Evolutionary conservation across 2,888 invertebrate species (phyloP).

Genomic region (Lamproptera curius): DNA sequence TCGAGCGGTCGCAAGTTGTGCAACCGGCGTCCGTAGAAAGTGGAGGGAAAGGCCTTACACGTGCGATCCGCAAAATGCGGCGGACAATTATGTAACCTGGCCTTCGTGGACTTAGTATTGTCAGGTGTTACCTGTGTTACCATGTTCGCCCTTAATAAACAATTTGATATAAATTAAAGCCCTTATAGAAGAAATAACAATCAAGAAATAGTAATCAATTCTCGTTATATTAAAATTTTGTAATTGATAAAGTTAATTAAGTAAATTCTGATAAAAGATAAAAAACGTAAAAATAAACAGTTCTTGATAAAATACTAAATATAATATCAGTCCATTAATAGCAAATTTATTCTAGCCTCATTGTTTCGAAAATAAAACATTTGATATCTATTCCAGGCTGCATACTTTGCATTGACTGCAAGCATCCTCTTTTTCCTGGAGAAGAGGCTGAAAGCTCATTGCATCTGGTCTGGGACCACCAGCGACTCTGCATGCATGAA

Average conservation of each 20-base stretch:
- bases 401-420: constrained; percentile 95
- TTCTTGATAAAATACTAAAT: no score
- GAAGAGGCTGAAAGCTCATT: constrained; percentile 98
- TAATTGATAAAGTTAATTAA: no score
- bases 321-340: no score
- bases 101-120: neutral
- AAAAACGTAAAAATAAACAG: no score
- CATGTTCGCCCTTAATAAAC: no score
- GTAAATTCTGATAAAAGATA: no score
- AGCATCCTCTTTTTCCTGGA: constrained; percentile 98
- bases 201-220: no score
- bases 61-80: constrained; percentile 40
- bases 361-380: no score
- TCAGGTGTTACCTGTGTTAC: neutral
- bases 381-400: constrained; percentile 79
- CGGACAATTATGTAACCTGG: constrained; percentile 8
- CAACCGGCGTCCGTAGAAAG: constrained; percentile 49
- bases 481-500: constrained; percentile 92
- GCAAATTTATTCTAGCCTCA: neutral
- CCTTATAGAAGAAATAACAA: no score
- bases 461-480: constrained; percentile 95
- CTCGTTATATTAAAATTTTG: no score
- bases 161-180: no score
- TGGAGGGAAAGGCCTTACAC: constrained; percentile 45
- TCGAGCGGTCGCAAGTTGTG: constrained; percentile 4